These are phyloP conservation scores for Lithosia quadra DNA, from an alignment of 2,888 invertebrate genomes.

Conservation along the genomic window DNA sequence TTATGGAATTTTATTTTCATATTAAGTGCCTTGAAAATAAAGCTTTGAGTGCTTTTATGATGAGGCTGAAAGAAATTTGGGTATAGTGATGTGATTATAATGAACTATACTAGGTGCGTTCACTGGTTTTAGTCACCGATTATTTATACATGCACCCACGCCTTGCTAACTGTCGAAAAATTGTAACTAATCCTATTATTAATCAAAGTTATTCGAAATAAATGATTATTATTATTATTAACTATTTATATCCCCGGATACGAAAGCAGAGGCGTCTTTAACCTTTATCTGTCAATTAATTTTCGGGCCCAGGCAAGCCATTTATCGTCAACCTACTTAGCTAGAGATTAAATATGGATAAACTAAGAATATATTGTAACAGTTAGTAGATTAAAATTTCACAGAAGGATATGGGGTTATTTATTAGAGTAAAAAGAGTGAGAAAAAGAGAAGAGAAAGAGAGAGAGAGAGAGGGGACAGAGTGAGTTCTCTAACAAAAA, in stretches of 20 bases:
- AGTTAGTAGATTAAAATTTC: not conserved
- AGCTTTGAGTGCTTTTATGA: not conserved
- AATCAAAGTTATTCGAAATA: too few relatives aligned
- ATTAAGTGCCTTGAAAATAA: slow-evolving; percentile 1
- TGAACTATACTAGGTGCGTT: not conserved
- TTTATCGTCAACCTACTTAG: not conserved
- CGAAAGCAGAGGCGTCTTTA: not conserved
- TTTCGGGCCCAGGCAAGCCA: not conserved
- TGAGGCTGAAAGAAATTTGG: not conserved
- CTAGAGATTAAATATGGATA: not conserved
- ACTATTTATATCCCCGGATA: not conserved
- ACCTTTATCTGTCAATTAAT: not conserved
- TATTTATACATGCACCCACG: not conserved
- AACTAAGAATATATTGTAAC: not conserved
- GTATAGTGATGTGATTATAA: not conserved
- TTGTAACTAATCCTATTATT: too few relatives aligned
- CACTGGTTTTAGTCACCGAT: not conserved
- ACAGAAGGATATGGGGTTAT: not conserved
- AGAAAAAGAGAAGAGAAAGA: too few relatives aligned
- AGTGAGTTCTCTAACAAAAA: too few relatives aligned
- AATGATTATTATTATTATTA: too few relatives aligned
- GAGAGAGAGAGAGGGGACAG: too few relatives aligned
- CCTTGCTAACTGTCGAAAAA: too few relatives aligned
- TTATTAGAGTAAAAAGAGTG: not conserved
- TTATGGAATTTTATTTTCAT: slow-evolving; percentile 7